phyloP scores from a whole-genome alignment of 1,140 invertebrate species.

The Megalonaias nervosa region DNA sequence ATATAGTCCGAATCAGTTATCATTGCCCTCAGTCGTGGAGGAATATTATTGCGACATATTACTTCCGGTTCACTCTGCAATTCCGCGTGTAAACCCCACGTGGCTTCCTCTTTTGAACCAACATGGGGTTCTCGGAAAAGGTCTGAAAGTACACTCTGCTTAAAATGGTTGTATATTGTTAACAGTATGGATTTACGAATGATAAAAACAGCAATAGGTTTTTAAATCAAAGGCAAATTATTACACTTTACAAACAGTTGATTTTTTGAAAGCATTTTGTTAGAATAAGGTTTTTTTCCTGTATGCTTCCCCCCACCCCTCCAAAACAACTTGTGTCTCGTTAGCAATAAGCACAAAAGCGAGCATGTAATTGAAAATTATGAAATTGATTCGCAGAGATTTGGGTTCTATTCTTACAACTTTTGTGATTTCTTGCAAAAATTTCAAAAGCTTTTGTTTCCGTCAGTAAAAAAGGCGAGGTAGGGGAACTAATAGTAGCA shows the following conservation, averaged over 20 bases:
- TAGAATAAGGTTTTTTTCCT: neutral
- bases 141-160: slow-evolving; percentile 11
- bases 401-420: too few relatives aligned
- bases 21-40: too few relatives aligned
- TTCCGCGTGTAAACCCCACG: slow-evolving; percentile 44
- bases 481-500: too few relatives aligned
- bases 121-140: slow-evolving; percentile 59
- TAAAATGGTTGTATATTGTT: neutral
- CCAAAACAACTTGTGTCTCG: neutral
- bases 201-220: slow-evolving; percentile 1
- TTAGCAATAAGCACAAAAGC: too few relatives aligned
- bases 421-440: too few relatives aligned
- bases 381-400: too few relatives aligned
- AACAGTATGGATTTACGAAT: neutral
- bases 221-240: neutral
- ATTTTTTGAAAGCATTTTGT: neutral
- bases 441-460: too few relatives aligned
- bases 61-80: slow-evolving; percentile 16
- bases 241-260: neutral
- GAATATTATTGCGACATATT: too few relatives aligned
- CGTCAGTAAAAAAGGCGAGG: too few relatives aligned
- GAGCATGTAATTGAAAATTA: too few relatives aligned
- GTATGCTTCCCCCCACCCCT: neutral
- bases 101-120: slow-evolving; percentile 49
- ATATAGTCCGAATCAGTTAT: too few relatives aligned